Evolutionary conservation across 2,797 vertebrate genomes (phyloP), one percentile per base, ranked within the genome.

Genomic region (Phylloscopus collybita): DNA sequence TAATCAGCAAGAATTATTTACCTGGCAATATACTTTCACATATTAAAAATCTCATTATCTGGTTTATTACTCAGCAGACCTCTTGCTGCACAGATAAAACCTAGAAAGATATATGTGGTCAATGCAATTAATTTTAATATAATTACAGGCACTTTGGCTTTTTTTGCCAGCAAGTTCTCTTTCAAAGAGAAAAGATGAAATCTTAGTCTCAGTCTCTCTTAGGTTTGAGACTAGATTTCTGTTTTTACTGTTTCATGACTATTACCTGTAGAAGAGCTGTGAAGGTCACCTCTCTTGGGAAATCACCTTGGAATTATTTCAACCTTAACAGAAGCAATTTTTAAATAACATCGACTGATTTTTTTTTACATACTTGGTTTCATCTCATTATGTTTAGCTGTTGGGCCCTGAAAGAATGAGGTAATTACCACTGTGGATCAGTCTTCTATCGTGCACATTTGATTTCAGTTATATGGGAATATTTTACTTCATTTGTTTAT

Each of bases 1-100:
- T 88, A 95, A 91, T 93, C 86, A 96, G 75, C n/a, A 96, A 88
- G 84, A 96, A 96, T 86, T 95, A 97, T 94, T 97, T 97, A 93
- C 51, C 20, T 42, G 70, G 44, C 8, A 82, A 67, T 71, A 22
- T 36, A 32, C 45, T 95, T 94, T 89, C 73, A 47, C 7, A 44
- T 65, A 84, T 22, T 90, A 50, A 67, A 84, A 88, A 69, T 78
- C 19, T 81, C 49, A 66, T 85, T 19, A 65, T 40, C 32, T 79
- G 25, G 13, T 83, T 94, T 82, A 64, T 85, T 74, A 32, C 21
- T 53, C 36, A 78, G 36, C 5, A 71, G 27, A 91, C 9, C 13
- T 82, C 67, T 83, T 71, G 10, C 15, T 80, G 27, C 20, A 54
- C 18, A 51, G 38, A 70, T 81, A 65, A 67, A 88, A 70, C 54